Base-by-base conservation (phyloP, 2,797 vertebrate genomes). In the Pipistrellus pygmaeus region DNA sequence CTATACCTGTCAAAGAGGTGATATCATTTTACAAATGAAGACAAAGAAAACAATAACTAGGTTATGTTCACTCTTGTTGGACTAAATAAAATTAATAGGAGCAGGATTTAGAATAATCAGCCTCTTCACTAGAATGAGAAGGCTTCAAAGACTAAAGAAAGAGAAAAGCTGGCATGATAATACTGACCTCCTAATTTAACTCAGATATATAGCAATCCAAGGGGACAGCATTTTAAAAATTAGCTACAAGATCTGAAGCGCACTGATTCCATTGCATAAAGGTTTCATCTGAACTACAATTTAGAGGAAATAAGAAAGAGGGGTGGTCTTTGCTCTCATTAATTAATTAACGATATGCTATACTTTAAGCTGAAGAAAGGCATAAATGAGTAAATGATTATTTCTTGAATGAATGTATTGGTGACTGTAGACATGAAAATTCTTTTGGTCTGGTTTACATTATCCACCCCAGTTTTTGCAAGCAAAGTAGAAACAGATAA, bases 401-500 rank as follows among this genome's bases (percentile, higher is more conserved):
- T 41, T 85, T 95, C 73, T 85, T 84, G 35, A 62, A 51, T 93
- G 66, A 25, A 69, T 83, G 32, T 87, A 83, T 73, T 48, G 51
- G 51, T 85, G 46, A 88, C 23, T 80, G 3, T 77, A 12, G 77
- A 78, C 38, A 77, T 57, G 41, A 92, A 88, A 64, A 93, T 89
- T 90, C 82, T 85, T 93, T 92, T 35, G n/a, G 48, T 90, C 90
- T 93, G 55, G 21, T 94, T 94, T 96, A 85, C 76, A 85, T 95
- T 90, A 89, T 41, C 68, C 44, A 91, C 30, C 18, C 6, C 91
- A 93, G 57, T 91, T 93, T 94, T 66, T 83, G 20, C 62, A 51
- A 53, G 60, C 60, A 96, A 97, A 96, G 94, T 97, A 93, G 85
- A 96, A 97, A 85, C 51, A 90, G 83, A 90, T 93, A 96, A 97